Evolutionary conservation across 30 jellyfish, hydroid and myxozoan genomes (phyloP), one percentile per base, ranked within the genome.

Genomic region (Aurelia aurita complex sp. Pacific): DNA sequence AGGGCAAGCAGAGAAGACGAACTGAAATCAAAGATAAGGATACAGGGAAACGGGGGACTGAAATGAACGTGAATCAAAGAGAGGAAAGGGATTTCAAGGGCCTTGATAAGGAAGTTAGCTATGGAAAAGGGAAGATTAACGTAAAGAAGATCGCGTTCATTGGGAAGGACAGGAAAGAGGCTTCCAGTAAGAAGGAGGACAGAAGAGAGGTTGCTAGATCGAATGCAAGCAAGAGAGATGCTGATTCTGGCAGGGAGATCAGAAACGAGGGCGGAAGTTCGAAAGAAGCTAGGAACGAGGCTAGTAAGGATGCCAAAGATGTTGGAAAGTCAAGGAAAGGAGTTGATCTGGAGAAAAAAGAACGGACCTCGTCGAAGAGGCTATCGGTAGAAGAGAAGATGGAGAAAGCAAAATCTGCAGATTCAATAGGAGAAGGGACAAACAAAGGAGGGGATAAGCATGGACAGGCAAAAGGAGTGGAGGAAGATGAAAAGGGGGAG

Each of bases 331-430:
- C 57, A 46, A 7, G 1, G 57, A 46, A 46, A 46, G 14, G 57
- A 46, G 57, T 9, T 6, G 57, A 46, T 6, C 15, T 1, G 8
- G 15, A 9, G 57, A 46, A 46, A 46, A 73, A 15, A 60, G 59
- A 73, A 73, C 35, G 12, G 42, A 46, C 35, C 52, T 73, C 32
- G 57, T 73, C 35, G 82, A 73, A 50, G 69, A 73, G 46, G 42
- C 57, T 46, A 9, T 46, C 57, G 12, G 2, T 7, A 46, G 57
- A 46, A 9, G 57, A 46, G 57, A 46, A 46, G 57, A 9, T 0
- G 2, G 57, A 46, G 13, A 46, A 2, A 46, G 57, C 57, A 0
- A 46, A 7, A 46, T 9, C 57, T 46, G 2, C 57, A 46, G 12
- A 46, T 7, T 46, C 57, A 5, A 9, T 46, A 46, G 57, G 57